These are phyloP conservation scores for Oreochromis mossambicus DNA, from an alignment of 2,797 vertebrate genomes.

Conservation along the genomic window DNA sequence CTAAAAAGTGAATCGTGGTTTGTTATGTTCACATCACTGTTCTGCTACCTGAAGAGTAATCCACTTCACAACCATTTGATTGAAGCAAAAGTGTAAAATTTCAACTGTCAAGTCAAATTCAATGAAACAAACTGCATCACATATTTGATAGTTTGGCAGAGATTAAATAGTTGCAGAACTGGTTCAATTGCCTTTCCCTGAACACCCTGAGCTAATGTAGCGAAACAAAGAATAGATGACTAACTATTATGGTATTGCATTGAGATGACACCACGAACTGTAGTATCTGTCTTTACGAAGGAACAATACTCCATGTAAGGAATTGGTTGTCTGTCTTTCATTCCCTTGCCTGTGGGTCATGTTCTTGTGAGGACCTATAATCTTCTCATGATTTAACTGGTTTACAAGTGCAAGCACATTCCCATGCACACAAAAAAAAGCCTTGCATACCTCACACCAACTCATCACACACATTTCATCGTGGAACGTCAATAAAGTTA, in stretches of 20 bases:
- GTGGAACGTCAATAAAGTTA: neutral
- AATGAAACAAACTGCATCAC: neutral
- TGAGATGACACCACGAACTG: neutral
- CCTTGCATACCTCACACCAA: neutral
- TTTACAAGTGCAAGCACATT: neutral
- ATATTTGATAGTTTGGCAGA: neutral
- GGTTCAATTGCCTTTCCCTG: constrained; percentile 6
- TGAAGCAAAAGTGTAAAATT: neutral
- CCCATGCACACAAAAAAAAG: neutral
- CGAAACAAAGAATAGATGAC: constrained; percentile 12
- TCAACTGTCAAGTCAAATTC: neutral
- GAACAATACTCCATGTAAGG: neutral
- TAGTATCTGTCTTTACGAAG: neutral
- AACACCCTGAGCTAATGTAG: neutral
- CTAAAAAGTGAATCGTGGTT: neutral
- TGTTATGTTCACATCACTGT: neutral
- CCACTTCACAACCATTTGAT: neutral
- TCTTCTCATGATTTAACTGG: neutral
- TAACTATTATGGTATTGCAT: constrained; percentile 3
- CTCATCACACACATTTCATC: neutral
- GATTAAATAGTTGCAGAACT: constrained; percentile 33
- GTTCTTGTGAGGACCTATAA: neutral
- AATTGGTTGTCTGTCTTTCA: neutral
- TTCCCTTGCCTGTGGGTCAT: neutral
- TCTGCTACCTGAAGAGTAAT: neutral